These are phyloP conservation scores for Darwinula stevensoni DNA, from an alignment of 2,888 invertebrate genomes.

Conservation along the genomic window DNA sequence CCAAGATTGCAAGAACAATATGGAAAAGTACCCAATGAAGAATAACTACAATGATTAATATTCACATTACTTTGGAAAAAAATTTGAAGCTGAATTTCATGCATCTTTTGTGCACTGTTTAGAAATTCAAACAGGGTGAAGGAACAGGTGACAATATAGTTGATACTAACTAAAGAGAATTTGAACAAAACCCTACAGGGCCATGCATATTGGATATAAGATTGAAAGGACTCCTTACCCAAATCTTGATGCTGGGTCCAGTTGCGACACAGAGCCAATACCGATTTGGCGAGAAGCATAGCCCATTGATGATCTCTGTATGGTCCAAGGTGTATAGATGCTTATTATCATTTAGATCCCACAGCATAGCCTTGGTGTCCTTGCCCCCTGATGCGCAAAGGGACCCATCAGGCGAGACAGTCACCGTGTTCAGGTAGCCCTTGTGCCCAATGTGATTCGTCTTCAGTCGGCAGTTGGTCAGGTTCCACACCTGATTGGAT, in stretches of 20 bases:
- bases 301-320: constrained; percentile 87
- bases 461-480: constrained; percentile 93
- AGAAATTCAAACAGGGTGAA: no score
- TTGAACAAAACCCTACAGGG: no score
- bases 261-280: constrained; percentile 99
- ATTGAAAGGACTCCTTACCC: constrained; percentile 28
- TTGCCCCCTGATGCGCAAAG: constrained; percentile 98
- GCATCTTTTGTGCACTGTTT: no score
- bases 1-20: no score
- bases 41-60: no score
- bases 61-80: no score
- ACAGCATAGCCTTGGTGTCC: constrained; percentile 97
- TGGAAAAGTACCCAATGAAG: no score
- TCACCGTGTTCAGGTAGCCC: constrained; percentile 92
- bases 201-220: no score
- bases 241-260: constrained; percentile 92
- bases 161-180: no score
- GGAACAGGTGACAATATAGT: no score
- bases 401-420: constrained; percentile 96
- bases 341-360: constrained; percentile 98
- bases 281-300: constrained; percentile 97
- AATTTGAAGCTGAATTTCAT: no score
- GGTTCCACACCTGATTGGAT: constrained; percentile 60
- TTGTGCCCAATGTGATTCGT: constrained; percentile 92
- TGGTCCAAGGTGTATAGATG: constrained; percentile 95